Conservation (phyloP, 2,113 vertebrate genomes). For the Rhegmatorhina hoffmannsi region DNA sequence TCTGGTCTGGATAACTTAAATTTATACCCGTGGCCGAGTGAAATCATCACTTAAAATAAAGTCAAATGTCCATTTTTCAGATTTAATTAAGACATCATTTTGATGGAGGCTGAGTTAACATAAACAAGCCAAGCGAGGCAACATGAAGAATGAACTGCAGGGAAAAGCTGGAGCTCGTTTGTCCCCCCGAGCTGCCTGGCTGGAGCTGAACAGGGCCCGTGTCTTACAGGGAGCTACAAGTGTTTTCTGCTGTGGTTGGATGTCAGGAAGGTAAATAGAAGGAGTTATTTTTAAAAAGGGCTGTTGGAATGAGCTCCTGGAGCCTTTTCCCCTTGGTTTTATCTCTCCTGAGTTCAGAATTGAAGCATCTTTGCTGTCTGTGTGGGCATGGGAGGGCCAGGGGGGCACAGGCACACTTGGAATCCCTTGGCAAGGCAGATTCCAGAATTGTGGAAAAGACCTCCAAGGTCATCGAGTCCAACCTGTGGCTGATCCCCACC, state of each 20-base stretch:
- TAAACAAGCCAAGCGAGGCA: conserved; percentile 68
- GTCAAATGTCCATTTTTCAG: conserved; percentile 71
- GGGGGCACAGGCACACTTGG: accelerated
- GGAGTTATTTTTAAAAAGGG: conserved; percentile 34
- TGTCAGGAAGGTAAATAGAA: conserved; percentile 33
- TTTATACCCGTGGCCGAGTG: conserved; percentile 41
- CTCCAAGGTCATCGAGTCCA: not conserved
- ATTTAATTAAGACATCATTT: conserved; percentile 75
- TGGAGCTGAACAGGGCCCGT: conserved; percentile 9
- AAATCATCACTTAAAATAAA: conserved; percentile 71
- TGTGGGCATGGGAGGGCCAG: not conserved
- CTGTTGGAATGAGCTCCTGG: not conserved
- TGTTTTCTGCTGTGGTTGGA: conserved; percentile 53
- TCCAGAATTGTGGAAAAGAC: not conserved
- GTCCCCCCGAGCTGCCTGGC: conserved; percentile 29
- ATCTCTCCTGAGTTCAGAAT: not conserved
- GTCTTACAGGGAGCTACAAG: conserved; percentile 27
- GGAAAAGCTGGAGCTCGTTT: conserved; percentile 71
- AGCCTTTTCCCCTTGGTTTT: not conserved
- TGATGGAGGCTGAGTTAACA: conserved; percentile 62
- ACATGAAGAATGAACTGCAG: conserved; percentile 67
- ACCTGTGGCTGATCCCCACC: not conserved
- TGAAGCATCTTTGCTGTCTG: accelerated
- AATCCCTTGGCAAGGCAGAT: not conserved
- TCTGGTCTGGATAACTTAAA: conserved; percentile 51